Evolutionary conservation across 1,140 invertebrate genomes (phyloP), one percentile per base, ranked within the genome.

Genomic region (Hypsibius dujardini): DNA sequence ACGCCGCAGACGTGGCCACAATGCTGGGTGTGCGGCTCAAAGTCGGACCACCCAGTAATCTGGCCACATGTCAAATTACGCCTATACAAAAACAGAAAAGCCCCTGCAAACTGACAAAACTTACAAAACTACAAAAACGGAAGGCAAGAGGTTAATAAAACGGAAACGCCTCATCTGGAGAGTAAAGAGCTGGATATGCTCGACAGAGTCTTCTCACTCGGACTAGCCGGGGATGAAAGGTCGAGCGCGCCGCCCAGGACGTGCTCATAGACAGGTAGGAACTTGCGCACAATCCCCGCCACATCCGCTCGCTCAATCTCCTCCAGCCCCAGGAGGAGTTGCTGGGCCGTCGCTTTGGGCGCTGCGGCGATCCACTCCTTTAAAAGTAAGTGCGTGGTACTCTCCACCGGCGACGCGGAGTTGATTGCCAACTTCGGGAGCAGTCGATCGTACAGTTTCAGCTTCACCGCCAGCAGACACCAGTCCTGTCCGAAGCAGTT

Each of bases 401-500:
- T 56, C n/a, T 56, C 50, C 50, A 56, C n/a, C 50, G 50, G n/a
- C 50, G 50, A n/a, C 50, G 28, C 28, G 28, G 50, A 56, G 50
- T n/a, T 56, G n/a, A 7, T 75, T 73, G 85, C 84, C 14, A 84
- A 72, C 42, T 78, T 76, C 12, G 84, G 84, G 7, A 56, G 7
- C 15, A 86, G 73, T 69, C 80, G 78, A 67, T 85, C 82, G 46
- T 81, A 77, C 70, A 87, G 79, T 45, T 87, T 88, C 46, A 90
- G 78, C 72, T 85, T 82, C 1, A 90, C 84, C 1, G 88, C 88
- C 46, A 91, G 77, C 71, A 91, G 81, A 77, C 87, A 89, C 89
- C 89, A 90, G 77, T 91, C 89, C 73, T 86, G 81, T 12, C 89
- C 89, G 76, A 89, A 85, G 1, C 84, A 82, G 77, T 90, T 88